Evolutionary conservation across 64 coral and sea anemone genomes (phyloP), one percentile per base, ranked within the genome.

Genomic region (Anthopleura sola): DNA sequence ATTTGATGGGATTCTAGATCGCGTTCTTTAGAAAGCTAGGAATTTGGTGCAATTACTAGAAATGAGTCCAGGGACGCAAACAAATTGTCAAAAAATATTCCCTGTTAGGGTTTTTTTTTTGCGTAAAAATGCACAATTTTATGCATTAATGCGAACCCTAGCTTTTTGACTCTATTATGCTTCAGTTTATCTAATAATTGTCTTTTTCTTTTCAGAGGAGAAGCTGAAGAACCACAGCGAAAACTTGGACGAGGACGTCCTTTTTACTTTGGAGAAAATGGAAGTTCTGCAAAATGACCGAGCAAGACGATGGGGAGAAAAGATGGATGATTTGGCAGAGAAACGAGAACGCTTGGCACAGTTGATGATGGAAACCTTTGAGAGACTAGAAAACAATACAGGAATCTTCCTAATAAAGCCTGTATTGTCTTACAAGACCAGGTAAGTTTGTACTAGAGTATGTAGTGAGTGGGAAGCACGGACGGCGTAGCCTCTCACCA

Each of bases 371-470:
- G 78, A 86, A 36, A 90, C 87, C 24, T 96, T 96, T 85, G 87
- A 92, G 38, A 92, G 86, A 53, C 69, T 96, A n/a, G 94, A 96
- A 24, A 86, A 90, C 29, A 84, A 96, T 44, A 92, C 94, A 1
- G 94, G 94, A 39, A 96, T 96, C 36, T 96, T 96, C 57, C 90
- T 96, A 1, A 96, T 96, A 40, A 96, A 96, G 75, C 94, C 94
- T 38, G 90, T 96, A 12, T 89, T 92, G 24, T 96, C 90, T 23
- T 86, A 89, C 24, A 86, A 92, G 75, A 82, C 83, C 91, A 90
- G 86, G 94, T 96, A 78, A 56, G 78, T 28, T 71, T 71, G 2
- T 34, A 71, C 17, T 71, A 14, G 5, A 14, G 62, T 71, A 28
- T 53, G 13, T 53, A 17, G 50, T 53, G n/a, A n/a, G n/a, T n/a